Base-by-base conservation (phyloP, 2,797 vertebrate genomes). In the Clarias laeviceps region DNA sequence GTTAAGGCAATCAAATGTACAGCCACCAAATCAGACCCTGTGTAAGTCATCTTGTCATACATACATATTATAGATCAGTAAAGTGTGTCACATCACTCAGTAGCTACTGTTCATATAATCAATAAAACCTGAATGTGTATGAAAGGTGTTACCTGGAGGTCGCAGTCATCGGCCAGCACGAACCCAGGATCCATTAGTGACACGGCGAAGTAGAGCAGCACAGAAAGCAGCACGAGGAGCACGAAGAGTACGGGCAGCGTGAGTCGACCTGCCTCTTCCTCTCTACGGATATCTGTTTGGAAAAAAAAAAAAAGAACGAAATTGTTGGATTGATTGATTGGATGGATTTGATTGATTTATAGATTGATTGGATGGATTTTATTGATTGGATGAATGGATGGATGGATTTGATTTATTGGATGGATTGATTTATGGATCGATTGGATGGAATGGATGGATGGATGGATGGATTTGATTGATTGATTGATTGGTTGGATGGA, bases 131-230 rank as follows among this genome's bases (percentile, higher is more conserved):
- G 22, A 27, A 14, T 79, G 77, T 20, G 24, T 64, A 9, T n/a
- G 3, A 65, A 64, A 65, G 12, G 54, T 69, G 84, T 81, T 88
- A 97, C 97, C 96, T 96, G 93, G 11, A 85, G 29, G 11, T 95
- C 94, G 5, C 89, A 91, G 56, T 96, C 93, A 50, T 97, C 95
- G 14, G 95, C 85, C 83, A 94, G 85, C 57, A 99, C 97, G 66
- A 98, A 99, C 2, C 98, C 98, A 0, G 98, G 98, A 87, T 99
- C 97, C 97, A 99, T 99, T 73, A 99, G 96, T 0, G 98, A 98
- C 24, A 98, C 97, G 0, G 91, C 94, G 5, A 97, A 96, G 84
- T 99, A 97, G 7, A 99, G 95, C 88, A 97, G 87, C 80, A 98
- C 93, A 0, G 97, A 98, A 87, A 95, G 90, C 86, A 97, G 90